Evolutionary conservation across 2,888 invertebrate species (phyloP).

Genomic region (Podotricha telesiphe): DNA sequence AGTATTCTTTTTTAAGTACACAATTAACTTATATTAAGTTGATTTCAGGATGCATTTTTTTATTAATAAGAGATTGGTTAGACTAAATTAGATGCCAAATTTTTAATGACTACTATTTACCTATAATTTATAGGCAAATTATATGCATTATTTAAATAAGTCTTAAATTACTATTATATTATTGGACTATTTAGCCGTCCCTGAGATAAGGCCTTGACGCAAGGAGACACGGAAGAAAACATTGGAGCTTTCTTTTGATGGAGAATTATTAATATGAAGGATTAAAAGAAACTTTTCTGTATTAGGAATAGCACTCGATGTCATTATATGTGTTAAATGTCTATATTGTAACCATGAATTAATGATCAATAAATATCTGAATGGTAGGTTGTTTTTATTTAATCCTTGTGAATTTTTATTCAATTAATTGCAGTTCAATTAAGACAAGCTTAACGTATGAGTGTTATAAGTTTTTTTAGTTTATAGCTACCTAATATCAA

Average conservation of each 20-base stretch:
- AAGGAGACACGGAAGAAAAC: neutral
- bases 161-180: constrained; percentile 2
- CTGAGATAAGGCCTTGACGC: constrained; percentile 19
- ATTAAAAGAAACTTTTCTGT: neutral
- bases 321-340: neutral
- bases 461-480: too few species aligned
- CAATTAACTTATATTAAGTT: neutral
- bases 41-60: too few species aligned
- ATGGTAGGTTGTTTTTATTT: constrained; percentile 11
- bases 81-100: constrained; percentile 14
- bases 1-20: too few species aligned
- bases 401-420: neutral
- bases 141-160: constrained; percentile 8
- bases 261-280: neutral
- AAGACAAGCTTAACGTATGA: too few species aligned
- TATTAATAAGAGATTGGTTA: neutral
- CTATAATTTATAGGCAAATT: neutral
- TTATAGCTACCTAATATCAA: too few species aligned
- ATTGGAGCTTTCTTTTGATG: neutral
- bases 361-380: constrained; percentile 13
- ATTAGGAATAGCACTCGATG: constrained; percentile 8
- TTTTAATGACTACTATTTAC: neutral
- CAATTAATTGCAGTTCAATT: neutral
- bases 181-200: constrained; percentile 24
- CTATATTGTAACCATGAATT: neutral